Evolutionary conservation across 37 sponge, comb jelly and placozoan species (phyloP), one percentile per base, ranked within the genome.

Genomic region (Bolinopsis microptera): DNA sequence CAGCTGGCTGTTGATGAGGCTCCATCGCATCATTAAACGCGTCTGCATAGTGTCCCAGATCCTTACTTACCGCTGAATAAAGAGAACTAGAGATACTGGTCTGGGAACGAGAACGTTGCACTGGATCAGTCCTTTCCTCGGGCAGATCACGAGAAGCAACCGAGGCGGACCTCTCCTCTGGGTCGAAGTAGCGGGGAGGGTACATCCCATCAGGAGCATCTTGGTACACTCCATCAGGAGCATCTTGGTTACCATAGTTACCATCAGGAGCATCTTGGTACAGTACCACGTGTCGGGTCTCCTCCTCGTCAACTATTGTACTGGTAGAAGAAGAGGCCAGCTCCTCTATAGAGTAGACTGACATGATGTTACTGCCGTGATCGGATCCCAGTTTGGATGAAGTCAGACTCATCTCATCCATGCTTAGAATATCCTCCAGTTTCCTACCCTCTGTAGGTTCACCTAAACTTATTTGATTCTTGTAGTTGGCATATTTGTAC

Each of bases 281-380:
- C 9, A 48, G n/a, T n/a, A 22, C 61, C 61, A 13, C 61, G 13
- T 48, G 61, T 48, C 61, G 5, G 61, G 61, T 48, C 48, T 86
- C 90, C 1, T 39, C 90, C 31, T 41, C 90, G 61, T 86, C 90
- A 9, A 86, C 90, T 28, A 86, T 86, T 1, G 90, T 86, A 23
- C 90, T 86, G 36, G 28, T 34, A 39, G 35, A 27, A 2, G 90
- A 86, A 3, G 90, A 86, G 41, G 61, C 90, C 5, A 72, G 26
- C 5, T n/a, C 31, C 9, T 39, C 61, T n/a, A 41, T 40, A 13
- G 90, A 86, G 61, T 86, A 34, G 0, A 86, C 90, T 16, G 90
- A 86, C 61, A 86, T 39, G 26, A 34, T 41, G 31, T 38, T 86
- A 32, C 80, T 32, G 31, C 31, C 31, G 75, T 72, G 13, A 23